phyloP scores from a whole-genome alignment of 2,888 invertebrate species.

The Steinernema hermaphroditum region DNA sequence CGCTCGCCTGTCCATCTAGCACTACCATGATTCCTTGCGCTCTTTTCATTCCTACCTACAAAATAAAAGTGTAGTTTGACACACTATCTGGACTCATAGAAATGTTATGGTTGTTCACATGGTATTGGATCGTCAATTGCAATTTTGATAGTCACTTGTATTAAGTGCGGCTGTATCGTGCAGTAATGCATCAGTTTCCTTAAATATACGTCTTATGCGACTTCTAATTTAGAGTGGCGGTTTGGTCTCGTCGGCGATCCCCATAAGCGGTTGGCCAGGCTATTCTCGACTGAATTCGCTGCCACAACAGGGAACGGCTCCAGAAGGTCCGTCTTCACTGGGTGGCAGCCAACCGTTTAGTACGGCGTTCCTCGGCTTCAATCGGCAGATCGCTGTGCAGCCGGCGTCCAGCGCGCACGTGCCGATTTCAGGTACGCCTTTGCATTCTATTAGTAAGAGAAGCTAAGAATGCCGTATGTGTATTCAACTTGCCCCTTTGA shows the following conservation, averaged over 20 bases:
- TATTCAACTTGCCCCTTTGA: no score
- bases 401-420: not conserved
- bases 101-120: no score
- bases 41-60: no score
- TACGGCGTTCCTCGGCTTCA: constrained; percentile 25
- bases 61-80: no score
- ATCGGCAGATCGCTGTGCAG: constrained; percentile 13
- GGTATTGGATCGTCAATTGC: no score
- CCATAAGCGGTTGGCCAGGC: not conserved
- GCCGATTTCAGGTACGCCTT: not conserved
- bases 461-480: no score
- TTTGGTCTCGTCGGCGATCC: constrained; percentile 5
- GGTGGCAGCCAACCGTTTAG: constrained; percentile 28
- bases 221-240: not conserved
- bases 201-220: no score
- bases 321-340: constrained; percentile 25
- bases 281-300: constrained; percentile 15
- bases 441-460: no score
- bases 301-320: constrained; percentile 29
- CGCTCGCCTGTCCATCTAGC: no score
- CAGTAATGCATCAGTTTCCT: not conserved
- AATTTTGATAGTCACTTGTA: no score
- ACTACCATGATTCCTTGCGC: no score
- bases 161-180: not conserved
- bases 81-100: no score